Evolutionary conservation across 2,888 invertebrate genomes (phyloP).

Genomic region (Cenopis cana): DNA sequence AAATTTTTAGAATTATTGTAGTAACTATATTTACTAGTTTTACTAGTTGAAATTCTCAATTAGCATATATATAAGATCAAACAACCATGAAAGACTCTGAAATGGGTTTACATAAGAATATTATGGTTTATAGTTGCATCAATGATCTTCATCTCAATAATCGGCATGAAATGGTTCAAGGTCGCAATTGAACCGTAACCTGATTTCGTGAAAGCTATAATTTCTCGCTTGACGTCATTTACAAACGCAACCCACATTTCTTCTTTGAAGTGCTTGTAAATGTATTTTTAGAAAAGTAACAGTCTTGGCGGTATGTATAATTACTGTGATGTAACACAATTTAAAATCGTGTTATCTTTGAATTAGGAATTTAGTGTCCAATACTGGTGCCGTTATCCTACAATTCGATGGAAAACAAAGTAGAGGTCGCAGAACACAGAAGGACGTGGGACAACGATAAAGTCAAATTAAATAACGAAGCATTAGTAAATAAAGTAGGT

Average conservation of each 20-base stretch:
- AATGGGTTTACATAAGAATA: no score
- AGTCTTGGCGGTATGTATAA: constrained; percentile 3
- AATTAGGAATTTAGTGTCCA: no score
- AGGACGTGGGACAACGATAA: no score
- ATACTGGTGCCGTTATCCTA: no score
- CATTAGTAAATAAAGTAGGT: not conserved
- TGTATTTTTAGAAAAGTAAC: constrained; percentile 34
- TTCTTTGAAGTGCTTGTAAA: constrained; percentile 35
- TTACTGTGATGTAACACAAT: constrained; percentile 11
- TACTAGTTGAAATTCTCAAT: no score
- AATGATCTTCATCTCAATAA: not conserved
- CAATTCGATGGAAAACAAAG: not conserved
- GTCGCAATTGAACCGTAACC: constrained; percentile 25
- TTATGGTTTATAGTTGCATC: not conserved
- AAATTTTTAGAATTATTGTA: not conserved
- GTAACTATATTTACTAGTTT: no score
- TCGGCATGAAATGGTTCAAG: constrained; percentile 27
- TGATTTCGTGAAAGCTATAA: constrained; percentile 31
- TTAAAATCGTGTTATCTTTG: not conserved
- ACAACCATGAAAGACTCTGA: no score
- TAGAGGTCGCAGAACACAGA: not conserved
- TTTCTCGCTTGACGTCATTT: constrained; percentile 42
- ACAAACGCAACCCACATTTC: constrained; percentile 38
- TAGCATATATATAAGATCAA: no score
- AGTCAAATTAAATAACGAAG: no score